Base-by-base conservation (phyloP, 2,797 vertebrate genomes). In the Geotrypetes seraphini region DNA sequence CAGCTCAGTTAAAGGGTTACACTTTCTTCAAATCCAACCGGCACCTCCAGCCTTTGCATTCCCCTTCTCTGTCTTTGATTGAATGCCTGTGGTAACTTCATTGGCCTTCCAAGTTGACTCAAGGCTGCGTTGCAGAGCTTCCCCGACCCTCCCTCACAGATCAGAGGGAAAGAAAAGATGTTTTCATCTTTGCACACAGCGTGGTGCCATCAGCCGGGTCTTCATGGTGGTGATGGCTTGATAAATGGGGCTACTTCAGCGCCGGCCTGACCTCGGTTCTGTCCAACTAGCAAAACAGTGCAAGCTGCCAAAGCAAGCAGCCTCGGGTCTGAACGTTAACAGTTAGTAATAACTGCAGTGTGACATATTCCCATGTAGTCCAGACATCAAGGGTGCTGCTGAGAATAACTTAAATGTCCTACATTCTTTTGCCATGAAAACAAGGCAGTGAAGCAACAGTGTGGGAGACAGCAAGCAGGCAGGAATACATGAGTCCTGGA, bases 381-480 rank as follows among this genome's bases (percentile, higher is more conserved):
- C 62, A 78, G 79, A 75, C 76, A 71, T 70, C 66, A 63, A 69
- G 71, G 75, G 72, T 68, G 71, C 73, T 63, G 61, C 71, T 60
- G 60, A 50, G 64, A 76, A 83, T 79, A 72, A 60, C 66, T 69
- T 42, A 52, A 53, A 75, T 79, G 62, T 72, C 50, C 50, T 52
- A 46, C 73, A 83, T 82, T 82, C 75, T 75, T 84, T 74, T 68
- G 33, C 59, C 71, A 56, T 66, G 59, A 73, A 67, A 59, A 39
- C 54, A 63, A 38, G 49, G 46, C 31, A 29, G 46, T 19, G 26
- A 42, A 39, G 39, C 28, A 50, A 57, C 54, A 53, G 39, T 22
- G 58, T 66, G 69, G 69, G 69, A 77, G 73, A 66, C 54, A 37
- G 39, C 15, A 39, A 51, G 43, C 38, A 53, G 42, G 35, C 37